Conservation (phyloP, 2,797 vertebrate genomes). For the Acestrorhynchus altus region DNA sequence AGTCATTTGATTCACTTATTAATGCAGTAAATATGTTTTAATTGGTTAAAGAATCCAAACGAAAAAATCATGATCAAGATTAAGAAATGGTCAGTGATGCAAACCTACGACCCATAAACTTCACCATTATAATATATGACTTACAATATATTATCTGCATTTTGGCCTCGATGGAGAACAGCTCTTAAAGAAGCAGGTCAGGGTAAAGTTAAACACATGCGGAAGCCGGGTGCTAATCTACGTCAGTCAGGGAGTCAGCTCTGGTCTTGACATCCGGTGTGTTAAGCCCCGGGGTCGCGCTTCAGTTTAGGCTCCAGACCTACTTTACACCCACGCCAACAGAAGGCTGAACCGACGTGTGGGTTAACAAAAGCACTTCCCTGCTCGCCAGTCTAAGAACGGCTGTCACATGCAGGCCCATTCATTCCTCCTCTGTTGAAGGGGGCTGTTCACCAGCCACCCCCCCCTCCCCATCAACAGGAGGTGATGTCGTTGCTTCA, state of each 20-base stretch:
- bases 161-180: background rate
- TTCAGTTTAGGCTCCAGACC: slow-evolving; percentile 41
- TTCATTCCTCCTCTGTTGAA: slow-evolving; percentile 13
- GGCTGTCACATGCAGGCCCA: slow-evolving; percentile 34
- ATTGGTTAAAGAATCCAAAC: too few species aligned
- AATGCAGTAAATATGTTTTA: too few species aligned
- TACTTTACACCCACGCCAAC: slow-evolving; percentile 55
- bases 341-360: slow-evolving; percentile 54
- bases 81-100: too few species aligned
- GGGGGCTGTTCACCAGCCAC: slow-evolving; percentile 18
- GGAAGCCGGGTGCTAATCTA: slow-evolving; percentile 34
- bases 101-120: too few species aligned
- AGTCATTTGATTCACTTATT: too few species aligned
- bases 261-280: slow-evolving; percentile 28
- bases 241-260: slow-evolving; percentile 33
- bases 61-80: too few species aligned
- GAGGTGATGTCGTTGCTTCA: slow-evolving; percentile 71
- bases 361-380: slow-evolving; percentile 59
- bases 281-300: slow-evolving; percentile 41
- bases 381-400: slow-evolving; percentile 65
- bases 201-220: slow-evolving; percentile 27
- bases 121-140: background rate
- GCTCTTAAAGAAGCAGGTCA: slow-evolving; percentile 7
- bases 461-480: slow-evolving; percentile 67
- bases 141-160: background rate